Evolutionary conservation across 2,888 invertebrate species (phyloP), one percentile per base, ranked within the genome.

Genomic region (Reticulitermes lucifugus): DNA sequence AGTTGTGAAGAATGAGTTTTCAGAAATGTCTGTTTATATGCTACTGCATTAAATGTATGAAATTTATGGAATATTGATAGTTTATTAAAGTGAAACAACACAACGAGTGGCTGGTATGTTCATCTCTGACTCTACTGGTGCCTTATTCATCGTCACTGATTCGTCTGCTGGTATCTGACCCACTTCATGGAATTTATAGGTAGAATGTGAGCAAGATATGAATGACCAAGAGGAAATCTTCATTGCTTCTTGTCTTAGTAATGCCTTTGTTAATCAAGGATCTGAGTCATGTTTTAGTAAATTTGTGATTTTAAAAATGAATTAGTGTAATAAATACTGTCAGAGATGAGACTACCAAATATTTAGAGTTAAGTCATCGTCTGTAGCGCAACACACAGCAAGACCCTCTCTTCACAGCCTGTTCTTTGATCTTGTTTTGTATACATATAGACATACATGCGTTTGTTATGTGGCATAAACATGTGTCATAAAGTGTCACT

Each of bases 81-180:
- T 85, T 46, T 83, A 82, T 85, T 71, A 83, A 43, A 77, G 79
- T 29, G 83, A 79, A 77, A 79, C 43, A 51, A 84, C 84, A 84
- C 84, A 84, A 84, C 84, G 84, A 84, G 73, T 55, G 70, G 60
- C 35, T 65, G 87, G 86, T 86, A 86, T 85, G n/a, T 84, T 87
- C 87, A 85, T 85, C 86, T 85, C 87, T 87, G 86, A 85, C 86
- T 75, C 80, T 60, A 83, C 87, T 86, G 87, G 87, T 87, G 87
- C 87, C 87, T 87, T 87, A 87, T 85, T 84, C 70, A 70, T 85
- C 86, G 77, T 71, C 25, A 70, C 83, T 65, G 70, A 75, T 75
- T 84, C 77, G 51, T 71, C 29, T 46, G 79, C 46, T 73, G 71
- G 29, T 71, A 80, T 55, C 25, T 83, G 51, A 46, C 35, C 35